Base-by-base conservation (phyloP, 2,113 vertebrate genomes). In the Odocoileus virginianus region DNA sequence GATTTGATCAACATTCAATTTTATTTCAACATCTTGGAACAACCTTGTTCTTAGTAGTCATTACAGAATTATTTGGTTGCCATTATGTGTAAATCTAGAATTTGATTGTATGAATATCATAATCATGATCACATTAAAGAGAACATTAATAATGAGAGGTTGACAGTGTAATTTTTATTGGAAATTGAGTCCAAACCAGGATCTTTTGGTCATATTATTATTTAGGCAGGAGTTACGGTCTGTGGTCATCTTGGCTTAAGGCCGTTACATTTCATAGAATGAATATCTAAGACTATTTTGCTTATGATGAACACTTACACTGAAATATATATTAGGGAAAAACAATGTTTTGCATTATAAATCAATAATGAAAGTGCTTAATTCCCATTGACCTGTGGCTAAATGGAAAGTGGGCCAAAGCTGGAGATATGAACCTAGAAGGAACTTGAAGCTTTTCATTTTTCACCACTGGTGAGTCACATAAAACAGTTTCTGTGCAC, bases 11-110 rank as follows among this genome's bases (percentile, higher is more conserved):
- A n/a, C 71, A 17, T 91, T 92, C 78, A 60, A 60, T 60, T 64
- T 94, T 57, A 93, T 92, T 87, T 97, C 86, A 97, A 64, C 54
- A 83, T 84, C 58, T 76, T 83, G 33, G 67, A 95, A 55, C 8
- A 95, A 40, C 60, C 43, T 96, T 12, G 19, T 83, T 96, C 40
- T 71, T 64, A 30, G 11, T 14, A 83, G 40, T 64, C 33, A 50
- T 93, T 83, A 82, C 7, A 67, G 13, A 97, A 88, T 92, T 92
- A 76, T 91, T 87, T 84, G 83, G 23, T 76, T 89, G 47, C 16
- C 54, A 79, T 87, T 97, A 40, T 54, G 10, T 82, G 54, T 90
- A 76, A 86, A 52, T 96, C 94, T 94, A 91, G 74, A 96, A 93
- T 87, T 95, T 52, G 58, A 36, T 95, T 54, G 52, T 93, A 57